Percentiles rank a stretch among this genome's conserved stretches.
These are phyloP conservation scores for Euphonia xanthogaster DNA, from an alignment of 2,797 vertebrate genomes.

Conservation along the genomic window DNA sequence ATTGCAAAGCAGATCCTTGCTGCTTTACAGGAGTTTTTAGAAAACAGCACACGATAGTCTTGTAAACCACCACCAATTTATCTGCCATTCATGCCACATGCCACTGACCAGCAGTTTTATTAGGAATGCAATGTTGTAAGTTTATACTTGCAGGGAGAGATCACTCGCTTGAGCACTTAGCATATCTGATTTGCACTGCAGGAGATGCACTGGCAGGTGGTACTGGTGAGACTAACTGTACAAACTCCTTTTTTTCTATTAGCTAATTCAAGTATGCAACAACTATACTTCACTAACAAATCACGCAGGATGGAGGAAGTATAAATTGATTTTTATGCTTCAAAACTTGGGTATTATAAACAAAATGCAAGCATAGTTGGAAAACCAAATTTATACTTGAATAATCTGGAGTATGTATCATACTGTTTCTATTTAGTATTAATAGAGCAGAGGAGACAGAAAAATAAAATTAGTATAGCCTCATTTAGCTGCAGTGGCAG, in stretches of 20 bases:
- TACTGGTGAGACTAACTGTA: background rate
- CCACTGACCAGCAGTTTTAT: background rate
- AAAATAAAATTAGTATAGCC: background rate
- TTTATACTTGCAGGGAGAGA: background rate
- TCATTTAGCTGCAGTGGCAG: background rate
- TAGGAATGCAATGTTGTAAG: background rate
- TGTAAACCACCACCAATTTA: background rate
- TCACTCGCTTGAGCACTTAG: background rate
- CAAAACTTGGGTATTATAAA: background rate
- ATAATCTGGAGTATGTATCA: background rate
- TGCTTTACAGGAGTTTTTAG: background rate
- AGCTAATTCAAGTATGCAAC: background rate
- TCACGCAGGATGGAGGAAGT: background rate
- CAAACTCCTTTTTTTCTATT: background rate
- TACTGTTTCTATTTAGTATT: background rate
- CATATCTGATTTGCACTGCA: background rate
- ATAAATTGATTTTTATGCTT: background rate
- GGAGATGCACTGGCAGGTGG: background rate
- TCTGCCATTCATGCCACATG: background rate
- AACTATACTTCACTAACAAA: background rate
- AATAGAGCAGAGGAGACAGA: background rate
- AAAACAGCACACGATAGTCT: background rate
- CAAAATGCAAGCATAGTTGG: background rate
- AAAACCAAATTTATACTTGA: background rate
- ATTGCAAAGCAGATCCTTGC: background rate